These are phyloP conservation scores for Slavum lentiscoides DNA, from an alignment of 2,888 invertebrate species.

Conservation along the genomic window DNA sequence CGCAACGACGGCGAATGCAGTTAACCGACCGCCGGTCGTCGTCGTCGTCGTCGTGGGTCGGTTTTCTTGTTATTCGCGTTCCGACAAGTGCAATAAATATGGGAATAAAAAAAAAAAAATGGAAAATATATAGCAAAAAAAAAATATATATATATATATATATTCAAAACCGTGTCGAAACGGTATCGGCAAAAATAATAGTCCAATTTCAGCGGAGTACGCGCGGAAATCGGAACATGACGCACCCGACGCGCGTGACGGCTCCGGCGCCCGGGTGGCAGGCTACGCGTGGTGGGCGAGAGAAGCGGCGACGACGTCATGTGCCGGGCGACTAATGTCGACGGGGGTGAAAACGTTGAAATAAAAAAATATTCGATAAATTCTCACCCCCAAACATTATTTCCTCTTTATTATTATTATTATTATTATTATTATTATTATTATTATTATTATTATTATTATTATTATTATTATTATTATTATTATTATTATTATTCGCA, in stretches of 20 bases:
- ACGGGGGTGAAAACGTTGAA: constrained; percentile 24
- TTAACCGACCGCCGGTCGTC: neutral
- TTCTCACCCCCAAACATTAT: constrained; percentile 6
- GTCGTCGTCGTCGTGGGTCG: neutral
- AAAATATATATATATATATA: constrained; percentile 12
- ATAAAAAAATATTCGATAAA: constrained; percentile 34
- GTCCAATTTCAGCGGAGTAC: constrained; percentile 15
- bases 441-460: no score
- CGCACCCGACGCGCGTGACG: constrained; percentile 8
- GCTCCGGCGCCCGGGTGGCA: no score
- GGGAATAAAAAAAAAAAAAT: neutral
- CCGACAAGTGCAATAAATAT: constrained; percentile 39
- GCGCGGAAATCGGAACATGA: constrained; percentile 40
- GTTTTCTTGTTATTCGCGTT: constrained; percentile 1
- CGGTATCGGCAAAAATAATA: constrained; percentile 44
- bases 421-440: neutral
- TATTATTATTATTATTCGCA: neutral
- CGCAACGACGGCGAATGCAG: neutral
- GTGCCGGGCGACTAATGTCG: constrained; percentile 8
- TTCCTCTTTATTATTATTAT: constrained; percentile 4
- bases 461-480: neutral
- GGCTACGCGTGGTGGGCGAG: no score
- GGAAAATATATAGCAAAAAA: no score
- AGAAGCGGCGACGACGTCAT: neutral
- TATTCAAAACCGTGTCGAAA: constrained; percentile 38